A percentile compares a stretch with the other conserved stretches of the same genome.
Conservation (phyloP, 2,888 invertebrate genomes). For the Dyspetes luteomarginatus region DNA sequence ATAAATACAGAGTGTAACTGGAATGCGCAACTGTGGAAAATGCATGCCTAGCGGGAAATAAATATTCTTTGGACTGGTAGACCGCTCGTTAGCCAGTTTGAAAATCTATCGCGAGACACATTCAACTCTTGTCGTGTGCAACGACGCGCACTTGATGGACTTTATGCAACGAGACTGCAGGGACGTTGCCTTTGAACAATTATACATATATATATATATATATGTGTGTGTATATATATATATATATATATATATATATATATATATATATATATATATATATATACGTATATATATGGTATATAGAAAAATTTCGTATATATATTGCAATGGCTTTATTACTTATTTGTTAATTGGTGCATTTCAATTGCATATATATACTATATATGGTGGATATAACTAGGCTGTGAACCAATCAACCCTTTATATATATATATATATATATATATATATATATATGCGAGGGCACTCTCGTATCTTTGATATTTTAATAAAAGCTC, state of each 20-base stretch:
- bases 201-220: too few species aligned
- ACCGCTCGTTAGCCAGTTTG: slow-evolving; percentile 43
- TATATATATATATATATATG: too few species aligned
- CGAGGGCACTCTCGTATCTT: neutral
- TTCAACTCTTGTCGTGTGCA: slow-evolving; percentile 5
- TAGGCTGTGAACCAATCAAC: slow-evolving; percentile 42
- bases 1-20: too few species aligned
- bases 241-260: too few species aligned
- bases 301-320: neutral
- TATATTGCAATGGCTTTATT: neutral
- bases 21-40: slow-evolving; percentile 12
- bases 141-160: too few species aligned
- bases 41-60: slow-evolving; percentile 40
- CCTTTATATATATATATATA: too few species aligned
- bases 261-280: too few species aligned
- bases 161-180: too few species aligned
- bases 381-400: slow-evolving; percentile 34
- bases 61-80: slow-evolving; percentile 37
- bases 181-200: too few species aligned
- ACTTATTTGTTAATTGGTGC: slow-evolving; percentile 38
- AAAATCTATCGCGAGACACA: slow-evolving; percentile 41
- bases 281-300: too few species aligned
- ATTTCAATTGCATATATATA: too few species aligned
- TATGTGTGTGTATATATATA: too few species aligned
- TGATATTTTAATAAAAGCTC: slow-evolving; percentile 31